These are phyloP conservation scores for Tragelaphus oryx DNA, from an alignment of 2,797 vertebrate genomes.

Conservation along the genomic window DNA sequence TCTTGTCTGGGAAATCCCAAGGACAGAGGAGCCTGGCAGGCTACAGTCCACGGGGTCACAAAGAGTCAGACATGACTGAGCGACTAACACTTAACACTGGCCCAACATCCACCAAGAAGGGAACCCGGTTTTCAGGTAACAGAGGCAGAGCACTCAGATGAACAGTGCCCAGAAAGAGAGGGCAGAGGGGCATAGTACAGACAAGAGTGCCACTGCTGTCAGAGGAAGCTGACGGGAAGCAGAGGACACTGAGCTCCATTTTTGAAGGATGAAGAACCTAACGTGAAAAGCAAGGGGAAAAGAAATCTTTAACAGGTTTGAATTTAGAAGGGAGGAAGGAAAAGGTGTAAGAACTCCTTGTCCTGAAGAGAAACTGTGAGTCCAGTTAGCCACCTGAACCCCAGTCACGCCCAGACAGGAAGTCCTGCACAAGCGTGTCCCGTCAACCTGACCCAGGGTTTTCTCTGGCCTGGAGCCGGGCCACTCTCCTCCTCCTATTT, in stretches of 20 bases:
- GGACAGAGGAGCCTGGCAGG: not conserved
- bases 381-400: not conserved
- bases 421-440: not conserved
- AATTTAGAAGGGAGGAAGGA: not conserved
- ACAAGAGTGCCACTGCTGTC: accelerated
- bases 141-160: not conserved
- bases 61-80: not conserved
- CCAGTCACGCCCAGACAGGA: not conserved
- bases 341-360: not conserved
- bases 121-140: not conserved
- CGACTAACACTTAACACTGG: not conserved
- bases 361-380: not conserved
- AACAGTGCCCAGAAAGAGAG: not conserved
- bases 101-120: not conserved
- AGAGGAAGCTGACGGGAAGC: not conserved
- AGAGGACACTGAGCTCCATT: not conserved
- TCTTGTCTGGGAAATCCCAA: not conserved
- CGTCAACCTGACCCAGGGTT: not conserved
- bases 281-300: not conserved
- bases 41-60: not conserved
- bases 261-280: not conserved
- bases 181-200: too few species aligned
- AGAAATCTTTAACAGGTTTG: not conserved
- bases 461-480: not conserved
- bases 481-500: not conserved